Conservation (phyloP, 1,140 invertebrate species). For the Drosophila trapezifrons region DNA sequence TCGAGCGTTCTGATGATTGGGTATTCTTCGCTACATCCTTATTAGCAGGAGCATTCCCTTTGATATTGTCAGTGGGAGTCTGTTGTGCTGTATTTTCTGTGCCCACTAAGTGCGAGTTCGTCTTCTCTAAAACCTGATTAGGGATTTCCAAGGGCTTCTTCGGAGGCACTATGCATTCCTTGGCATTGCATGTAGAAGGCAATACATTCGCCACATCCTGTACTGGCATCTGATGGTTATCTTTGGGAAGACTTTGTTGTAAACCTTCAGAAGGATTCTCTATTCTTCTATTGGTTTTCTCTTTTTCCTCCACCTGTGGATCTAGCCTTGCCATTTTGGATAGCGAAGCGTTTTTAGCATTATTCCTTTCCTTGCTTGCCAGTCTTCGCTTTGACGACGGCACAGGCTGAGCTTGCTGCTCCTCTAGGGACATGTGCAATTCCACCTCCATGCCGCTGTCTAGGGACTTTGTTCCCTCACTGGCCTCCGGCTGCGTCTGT, state of each 20-base stretch:
- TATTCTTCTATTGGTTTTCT: neutral
- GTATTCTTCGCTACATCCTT: neutral
- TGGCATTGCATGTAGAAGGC: neutral
- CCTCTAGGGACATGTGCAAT: slow-evolving; percentile 54
- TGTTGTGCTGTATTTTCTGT: neutral
- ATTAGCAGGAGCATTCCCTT: neutral
- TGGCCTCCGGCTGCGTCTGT: slow-evolving; percentile 9
- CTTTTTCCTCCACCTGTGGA: neutral
- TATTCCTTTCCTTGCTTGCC: neutral
- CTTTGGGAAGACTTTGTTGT: neutral
- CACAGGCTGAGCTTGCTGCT: slow-evolving; percentile 7
- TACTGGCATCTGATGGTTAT: neutral
- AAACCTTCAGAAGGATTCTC: too few species aligned
- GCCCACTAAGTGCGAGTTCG: neutral
- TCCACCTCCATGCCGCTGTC: slow-evolving; percentile 3
- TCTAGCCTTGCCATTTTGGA: slow-evolving; percentile 34
- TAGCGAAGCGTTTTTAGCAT: neutral
- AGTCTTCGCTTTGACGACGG: slow-evolving; percentile 22
- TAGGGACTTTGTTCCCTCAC: neutral
- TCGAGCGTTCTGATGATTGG: neutral
- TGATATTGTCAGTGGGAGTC: neutral
- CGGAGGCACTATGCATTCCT: neutral
- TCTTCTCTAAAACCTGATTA: neutral
- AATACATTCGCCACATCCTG: neutral
- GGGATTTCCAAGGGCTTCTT: neutral